phyloP scores from a whole-genome alignment of 2,888 invertebrate genomes.

The Rotaria magnacalcarata region DNA sequence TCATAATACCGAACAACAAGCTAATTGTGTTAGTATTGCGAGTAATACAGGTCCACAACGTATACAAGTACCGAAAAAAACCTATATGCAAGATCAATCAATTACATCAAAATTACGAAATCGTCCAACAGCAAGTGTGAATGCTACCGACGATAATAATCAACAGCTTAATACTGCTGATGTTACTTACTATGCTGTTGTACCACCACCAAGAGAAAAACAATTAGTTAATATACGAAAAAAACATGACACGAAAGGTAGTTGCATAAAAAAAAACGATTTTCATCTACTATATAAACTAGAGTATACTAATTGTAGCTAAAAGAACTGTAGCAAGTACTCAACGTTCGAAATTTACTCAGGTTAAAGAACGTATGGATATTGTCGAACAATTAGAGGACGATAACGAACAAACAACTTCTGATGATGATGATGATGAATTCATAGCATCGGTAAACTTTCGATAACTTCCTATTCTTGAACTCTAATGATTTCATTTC shows the following conservation, averaged over 20 bases:
- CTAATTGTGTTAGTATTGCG: neutral
- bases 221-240: neutral
- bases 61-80: too few relatives aligned
- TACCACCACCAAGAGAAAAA: neutral
- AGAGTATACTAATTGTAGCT: neutral
- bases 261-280: neutral
- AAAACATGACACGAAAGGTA: neutral
- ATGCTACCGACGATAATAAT: neutral
- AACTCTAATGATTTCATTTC: neutral
- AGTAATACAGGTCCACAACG: neutral
- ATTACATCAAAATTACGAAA: neutral
- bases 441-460: neutral
- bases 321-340: neutral
- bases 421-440: neutral
- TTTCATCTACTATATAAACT: too few relatives aligned
- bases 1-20: neutral
- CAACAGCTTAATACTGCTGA: neutral
- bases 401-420: neutral
- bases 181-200: neutral
- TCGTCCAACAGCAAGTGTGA: too few relatives aligned
- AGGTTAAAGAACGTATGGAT: neutral
- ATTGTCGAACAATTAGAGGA: neutral
- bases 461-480: neutral
- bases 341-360: neutral
- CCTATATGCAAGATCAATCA: too few relatives aligned